Base-by-base conservation (phyloP, 2,797 vertebrate genomes). In the Paedocypris micromegethes region DNA sequence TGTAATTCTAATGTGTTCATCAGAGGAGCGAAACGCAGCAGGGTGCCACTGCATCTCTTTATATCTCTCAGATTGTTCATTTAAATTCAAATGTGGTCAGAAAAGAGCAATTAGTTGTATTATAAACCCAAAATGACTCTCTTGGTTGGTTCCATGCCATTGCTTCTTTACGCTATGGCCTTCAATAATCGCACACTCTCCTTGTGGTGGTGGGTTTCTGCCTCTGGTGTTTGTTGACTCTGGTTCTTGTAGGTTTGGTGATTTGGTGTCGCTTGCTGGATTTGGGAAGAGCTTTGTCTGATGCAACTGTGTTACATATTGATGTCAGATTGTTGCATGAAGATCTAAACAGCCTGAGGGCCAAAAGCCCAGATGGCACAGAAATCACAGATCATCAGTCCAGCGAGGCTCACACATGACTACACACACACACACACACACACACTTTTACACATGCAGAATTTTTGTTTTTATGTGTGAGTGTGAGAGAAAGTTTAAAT, bases 51-150 rank as follows among this genome's bases (percentile, higher is more conserved):
- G 80, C 81, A 79, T 86, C 83, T 83, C 83, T 79, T 77, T 85
- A 86, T 86, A 84, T 88, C 87, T 88, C 85, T 84, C 56, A 78
- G 73, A 81, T 82, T 83, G 86, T 88, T 89, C 79, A 88, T 90
- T 88, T 89, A 88, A 86, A 88, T 90, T 91, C 77, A 84, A 85
- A 89, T 87, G 86, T 85, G 79, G 79, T 76, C 78, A 82, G 84
- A 83, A 83, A 82, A 83, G 83, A 61, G 59, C 89, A 88, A 88
- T 89, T 86, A 85, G 84, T 81, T 82, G 82, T 85, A 73, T 77
- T 78, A 75, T 69, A 81, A 84, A 87, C 79, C 83, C 75, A 80
- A 65, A 84, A 82, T 78, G 79, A 84, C 80, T 68, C 76, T 75
- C 75, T 75, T 74, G 78, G 76, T 84, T 81, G 82, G 59, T 70